These are phyloP conservation scores for Pithys albifrons DNA, from an alignment of 2,113 vertebrate genomes.

Conservation along the genomic window DNA sequence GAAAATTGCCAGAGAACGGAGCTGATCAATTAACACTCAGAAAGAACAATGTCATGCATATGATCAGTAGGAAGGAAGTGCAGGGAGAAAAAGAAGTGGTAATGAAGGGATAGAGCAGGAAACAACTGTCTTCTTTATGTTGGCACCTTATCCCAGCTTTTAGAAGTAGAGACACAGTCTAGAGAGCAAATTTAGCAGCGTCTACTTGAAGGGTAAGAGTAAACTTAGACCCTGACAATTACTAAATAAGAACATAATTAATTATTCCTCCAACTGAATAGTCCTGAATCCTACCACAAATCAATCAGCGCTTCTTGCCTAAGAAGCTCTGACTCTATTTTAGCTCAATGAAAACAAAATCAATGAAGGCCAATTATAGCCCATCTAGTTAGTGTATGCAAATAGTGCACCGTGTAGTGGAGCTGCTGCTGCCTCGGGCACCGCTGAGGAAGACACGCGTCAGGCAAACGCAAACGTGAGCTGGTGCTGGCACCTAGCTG, in stretches of 20 bases:
- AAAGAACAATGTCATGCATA: not conserved
- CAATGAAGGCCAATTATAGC: constrained; percentile 91
- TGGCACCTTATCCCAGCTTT: not conserved
- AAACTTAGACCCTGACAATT: constrained; percentile 75
- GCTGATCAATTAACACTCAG: not conserved
- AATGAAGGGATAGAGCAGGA: not conserved
- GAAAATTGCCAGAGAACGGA: not conserved
- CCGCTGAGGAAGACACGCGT: not conserved
- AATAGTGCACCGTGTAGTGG: constrained; percentile 72
- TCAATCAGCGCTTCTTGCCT: constrained; percentile 86
- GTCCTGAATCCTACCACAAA: constrained; percentile 88
- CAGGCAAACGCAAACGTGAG: not conserved
- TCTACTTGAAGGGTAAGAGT: constrained; percentile 44
- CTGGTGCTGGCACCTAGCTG: constrained; percentile 78
- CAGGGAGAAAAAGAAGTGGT: not conserved
- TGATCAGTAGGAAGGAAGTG: not conserved
- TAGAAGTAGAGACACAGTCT: not conserved
- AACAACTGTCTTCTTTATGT: not conserved
- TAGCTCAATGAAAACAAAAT: constrained; percentile 95
- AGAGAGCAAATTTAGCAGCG: constrained; percentile 38
- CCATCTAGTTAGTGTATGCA: constrained; percentile 89
- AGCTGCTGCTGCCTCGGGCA: not conserved
- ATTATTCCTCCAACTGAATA: constrained; percentile 90
- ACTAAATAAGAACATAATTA: constrained; percentile 87
- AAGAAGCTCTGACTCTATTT: constrained; percentile 92